Base-by-base conservation (phyloP, 2,888 invertebrate species). In the Alitta virens region DNA sequence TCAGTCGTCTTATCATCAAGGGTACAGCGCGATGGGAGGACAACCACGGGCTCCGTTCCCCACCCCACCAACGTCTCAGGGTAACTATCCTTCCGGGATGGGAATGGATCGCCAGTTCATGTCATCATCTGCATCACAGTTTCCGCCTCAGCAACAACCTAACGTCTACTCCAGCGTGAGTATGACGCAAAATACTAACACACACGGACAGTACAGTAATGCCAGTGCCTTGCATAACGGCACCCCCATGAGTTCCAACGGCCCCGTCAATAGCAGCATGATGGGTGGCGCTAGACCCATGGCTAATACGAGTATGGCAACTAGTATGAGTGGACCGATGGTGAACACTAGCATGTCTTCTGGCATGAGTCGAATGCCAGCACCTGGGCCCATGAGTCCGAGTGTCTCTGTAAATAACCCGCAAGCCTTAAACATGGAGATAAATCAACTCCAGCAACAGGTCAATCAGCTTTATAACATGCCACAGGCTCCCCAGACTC, bases 401-500 rank as follows among this genome's bases (percentile, higher is more conserved):
- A 71, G 63, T 56, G 42, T 38, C 24, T 43, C 55, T 59, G 33
- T 49, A 59, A 60, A 55, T 67, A 66, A 59, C n/a, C 63, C 51
- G n/a, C 69, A 69, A 25, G 68, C 68, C 58, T 62, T 69, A 1
- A 70, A 69, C 52, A 57, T 70, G 49, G 75, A 77, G 61, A 71
- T 75, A 21, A 74, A 74, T 50, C 66, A 71, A 33, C 67, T 78
- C 14, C 76, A 75, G 59, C 75, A 75, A 59, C 77, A 79, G 68
- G 70, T 78, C 16, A 72, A 75, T 61, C 77, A 77, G 67, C 65
- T 77, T 49, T 75, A 74, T 63, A 73, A 66, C 66, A 73, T 76
- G 71, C 77, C 75, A 27, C 77, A 78, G 63, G 74, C 71, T 3
- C 76, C 75, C 55, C 75, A 77, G 63, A 72, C 74, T 12, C 78